phyloP scores from a whole-genome alignment of 2,888 invertebrate species.

The Lampropteryx suffumata region DNA sequence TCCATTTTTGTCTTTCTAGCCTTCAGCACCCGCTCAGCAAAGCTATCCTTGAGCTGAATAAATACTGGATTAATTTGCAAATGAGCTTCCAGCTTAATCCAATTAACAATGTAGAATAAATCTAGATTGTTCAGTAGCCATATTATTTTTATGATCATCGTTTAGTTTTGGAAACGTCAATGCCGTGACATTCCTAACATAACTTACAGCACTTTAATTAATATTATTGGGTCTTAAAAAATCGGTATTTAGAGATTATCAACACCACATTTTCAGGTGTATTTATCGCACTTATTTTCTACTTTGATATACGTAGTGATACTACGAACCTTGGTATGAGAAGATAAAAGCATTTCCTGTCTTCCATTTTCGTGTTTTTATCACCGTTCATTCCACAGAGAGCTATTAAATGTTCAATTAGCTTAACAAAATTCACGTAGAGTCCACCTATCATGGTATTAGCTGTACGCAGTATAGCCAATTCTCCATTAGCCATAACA shows the following conservation, averaged over 20 bases:
- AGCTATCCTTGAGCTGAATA: conserved; percentile 19
- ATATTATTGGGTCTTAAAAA: too few relatives aligned
- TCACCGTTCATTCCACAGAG: neutral
- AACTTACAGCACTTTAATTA: too few relatives aligned
- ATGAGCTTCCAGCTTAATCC: too few relatives aligned
- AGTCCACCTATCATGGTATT: conserved; percentile 21
- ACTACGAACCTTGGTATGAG: neutral
- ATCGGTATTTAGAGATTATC: neutral
- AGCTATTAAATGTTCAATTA: conserved; percentile 1
- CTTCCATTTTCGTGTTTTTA: neutral
- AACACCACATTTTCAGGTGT: neutral
- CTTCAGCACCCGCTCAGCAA: conserved; percentile 10
- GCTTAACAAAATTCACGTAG: conserved; percentile 6
- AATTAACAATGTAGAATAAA: too few relatives aligned
- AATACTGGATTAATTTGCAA: conserved; percentile 9
- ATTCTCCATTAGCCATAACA: conserved; percentile 24
- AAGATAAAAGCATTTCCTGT: neutral
- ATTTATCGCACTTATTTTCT: neutral
- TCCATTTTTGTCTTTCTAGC: conserved; percentile 15
- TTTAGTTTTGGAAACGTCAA: too few relatives aligned
- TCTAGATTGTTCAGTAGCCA: too few relatives aligned
- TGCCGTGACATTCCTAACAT: too few relatives aligned
- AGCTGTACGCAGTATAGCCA: conserved; percentile 21
- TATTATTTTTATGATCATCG: too few relatives aligned
- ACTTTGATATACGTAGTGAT: neutral